Conservation (phyloP, 2,797 vertebrate genomes). For the Amazona ochrocephala region DNA sequence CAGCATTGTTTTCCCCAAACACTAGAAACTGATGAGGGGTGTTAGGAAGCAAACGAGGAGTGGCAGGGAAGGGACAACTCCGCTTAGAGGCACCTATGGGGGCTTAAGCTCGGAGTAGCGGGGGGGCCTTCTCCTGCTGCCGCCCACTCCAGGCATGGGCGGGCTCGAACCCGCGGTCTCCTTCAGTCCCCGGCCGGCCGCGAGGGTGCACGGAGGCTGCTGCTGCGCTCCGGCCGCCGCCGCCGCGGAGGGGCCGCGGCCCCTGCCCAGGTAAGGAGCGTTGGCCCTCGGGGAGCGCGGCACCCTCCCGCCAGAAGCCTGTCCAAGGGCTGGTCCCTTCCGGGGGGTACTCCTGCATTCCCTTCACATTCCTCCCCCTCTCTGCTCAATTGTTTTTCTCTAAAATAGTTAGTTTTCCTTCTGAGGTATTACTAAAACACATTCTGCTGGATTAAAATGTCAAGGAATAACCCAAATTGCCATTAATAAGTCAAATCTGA, state of each 20-base stretch:
- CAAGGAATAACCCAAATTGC: not conserved
- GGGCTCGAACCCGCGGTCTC: not conserved
- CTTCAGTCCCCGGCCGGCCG: not conserved
- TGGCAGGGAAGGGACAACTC: accelerated
- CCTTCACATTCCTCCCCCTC: not conserved
- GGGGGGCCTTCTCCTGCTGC: accelerated
- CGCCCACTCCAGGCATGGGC: not conserved
- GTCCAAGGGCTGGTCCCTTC: not conserved
- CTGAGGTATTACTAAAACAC: not conserved
- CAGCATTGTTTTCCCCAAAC: not conserved
- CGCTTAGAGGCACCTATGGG: accelerated
- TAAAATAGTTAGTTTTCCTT: not conserved
- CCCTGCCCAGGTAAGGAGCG: slow-evolving; percentile 31
- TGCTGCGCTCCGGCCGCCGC: not conserved
- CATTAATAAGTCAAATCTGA: not conserved
- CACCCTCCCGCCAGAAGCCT: not conserved
- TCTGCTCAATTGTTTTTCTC: accelerated
- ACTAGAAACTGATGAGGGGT: accelerated
- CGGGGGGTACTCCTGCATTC: not conserved
- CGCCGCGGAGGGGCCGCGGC: not conserved
- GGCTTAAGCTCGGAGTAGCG: accelerated
- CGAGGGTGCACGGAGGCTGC: not conserved
- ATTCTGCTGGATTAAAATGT: not conserved
- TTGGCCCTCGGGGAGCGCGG: not conserved
- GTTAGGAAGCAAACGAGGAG: not conserved